These are phyloP conservation scores for Premnoplex brunnescens DNA, from an alignment of 2,797 vertebrate species.

Conservation along the genomic window DNA sequence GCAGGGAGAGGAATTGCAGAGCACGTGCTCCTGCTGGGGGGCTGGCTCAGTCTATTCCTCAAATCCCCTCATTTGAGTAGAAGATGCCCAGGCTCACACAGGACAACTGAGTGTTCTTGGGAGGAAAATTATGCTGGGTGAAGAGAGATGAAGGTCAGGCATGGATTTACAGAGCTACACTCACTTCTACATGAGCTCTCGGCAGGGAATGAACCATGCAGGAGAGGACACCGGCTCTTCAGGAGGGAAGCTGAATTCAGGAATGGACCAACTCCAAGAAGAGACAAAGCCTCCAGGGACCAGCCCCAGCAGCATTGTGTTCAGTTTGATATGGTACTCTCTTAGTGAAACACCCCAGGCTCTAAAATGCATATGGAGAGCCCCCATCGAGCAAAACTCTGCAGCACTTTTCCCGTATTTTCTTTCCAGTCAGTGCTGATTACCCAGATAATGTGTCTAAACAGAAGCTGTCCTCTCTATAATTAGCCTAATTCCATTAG, in stretches of 20 bases:
- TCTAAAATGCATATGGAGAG: slow-evolving; percentile 39
- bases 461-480: slow-evolving; percentile 77
- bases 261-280: neutral
- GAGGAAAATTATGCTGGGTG: neutral
- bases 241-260: neutral
- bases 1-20: slow-evolving; percentile 39
- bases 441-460: slow-evolving; percentile 77
- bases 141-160: slow-evolving; percentile 12
- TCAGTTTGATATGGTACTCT: slow-evolving; percentile 3
- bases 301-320: neutral
- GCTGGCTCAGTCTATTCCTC: neutral
- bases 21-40: neutral
- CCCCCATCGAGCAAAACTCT: slow-evolving; percentile 55
- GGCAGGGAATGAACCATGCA: neutral
- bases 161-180: neutral
- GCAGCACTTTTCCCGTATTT: slow-evolving; percentile 64
- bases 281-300: neutral
- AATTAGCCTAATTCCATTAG: slow-evolving; percentile 78
- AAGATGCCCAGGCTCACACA: neutral
- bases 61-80: neutral
- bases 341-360: slow-evolving; percentile 34
- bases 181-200: neutral
- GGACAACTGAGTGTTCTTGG: neutral
- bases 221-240: neutral
- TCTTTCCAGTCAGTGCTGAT: slow-evolving; percentile 73